Evolutionary conservation across 2,888 invertebrate genomes (phyloP), one percentile per base, ranked within the genome.

Genomic region (Drepanosiphum platanoidis): DNA sequence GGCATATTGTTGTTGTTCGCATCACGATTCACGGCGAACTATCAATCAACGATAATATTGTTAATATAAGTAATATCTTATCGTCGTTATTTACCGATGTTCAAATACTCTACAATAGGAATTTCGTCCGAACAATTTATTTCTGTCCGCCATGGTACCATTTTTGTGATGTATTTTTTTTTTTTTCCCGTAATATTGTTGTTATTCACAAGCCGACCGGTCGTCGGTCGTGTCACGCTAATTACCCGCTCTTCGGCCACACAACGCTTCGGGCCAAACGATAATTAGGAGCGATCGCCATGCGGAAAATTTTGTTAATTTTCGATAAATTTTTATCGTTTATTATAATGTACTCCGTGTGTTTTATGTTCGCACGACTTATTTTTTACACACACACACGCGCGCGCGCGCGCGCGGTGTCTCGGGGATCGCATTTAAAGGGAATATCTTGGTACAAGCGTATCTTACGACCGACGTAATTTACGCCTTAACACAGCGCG

Each of bases 31-130:
- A 34, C 58, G 30, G 34, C 30, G 39, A 30, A 81, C 82, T 82
- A 82, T 82, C 72, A 72, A 82, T 82, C 82, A 82, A 82, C 58
- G 71, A 61, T 72, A 82, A 72, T 81, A 81, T 64, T 72, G 61
- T 72, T 46, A 82, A 72, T 72, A 71, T 64, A 72, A 82, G 72
- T 82, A 58, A 82, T 72, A 58, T 82, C 72, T 82, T 82, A 82
- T 82, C 72, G 32, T 82, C 72, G 32, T 82, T 82, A 61, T 82
- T 82, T 71, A 81, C 64, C n/a, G 74, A 27, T 30, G 82, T 42
- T 66, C 78, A 32, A 42, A 79, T 46, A 39, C 3, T 30, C 42
- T 13, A 68, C 68, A 34, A 70, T 46, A 27, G 83, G 83, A 66
- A 74, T 83, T 83, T 74, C 27, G 61, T 83, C 61, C n/a, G 3